Evolutionary conservation across 1,140 invertebrate genomes (phyloP), one percentile per base, ranked within the genome.

Genomic region (Lucilia cuprina): DNA sequence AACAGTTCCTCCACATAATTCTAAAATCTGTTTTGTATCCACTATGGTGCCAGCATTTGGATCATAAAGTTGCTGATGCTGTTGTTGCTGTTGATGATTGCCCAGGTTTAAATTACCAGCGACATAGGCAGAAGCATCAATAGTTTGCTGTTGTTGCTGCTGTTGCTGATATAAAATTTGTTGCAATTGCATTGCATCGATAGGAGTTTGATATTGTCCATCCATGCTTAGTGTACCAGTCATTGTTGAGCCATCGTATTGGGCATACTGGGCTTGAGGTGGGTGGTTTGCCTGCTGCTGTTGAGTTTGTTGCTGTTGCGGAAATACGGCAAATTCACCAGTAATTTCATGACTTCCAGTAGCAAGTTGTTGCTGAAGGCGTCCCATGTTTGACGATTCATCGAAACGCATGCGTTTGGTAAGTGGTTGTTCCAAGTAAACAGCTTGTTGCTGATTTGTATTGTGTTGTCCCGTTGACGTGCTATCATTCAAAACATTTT

Each of bases 111-210:
- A 70, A 65, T 19, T 30, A 60, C n/a, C 10, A 41, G 10, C 2
- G 49, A 34, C 82, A 82, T 65, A 65, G 4, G n/a, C 21, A 21
- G 77, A 8, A 12, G 75, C 8, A 50, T 80, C 77, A 3, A 80
- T 3, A 25, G 41, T 21, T 50, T 84, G 84, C 21, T 88, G 87
- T 1, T 88, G 86, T 2, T 89, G 87, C 21, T 87, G 88, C 47
- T 89, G 88, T 34, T 89, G 89, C 82, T 89, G 88, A 19, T 89
- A 88, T 60, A 89, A 87, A 5, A 88, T 82, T 60, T 89, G 88
- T 60, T 90, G 89, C 85, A 89, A 82, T 85, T 89, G 88, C 86
- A 88, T 86, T 1, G 88, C 87, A 86, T 89, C 88, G 17, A 89
- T 88, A 3, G 88, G 84, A 2, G 86, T 88, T 83, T 89, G 89